Percentiles rank a stretch among this genome's conserved stretches.
Evolutionary conservation across 1,140 invertebrate genomes (phyloP).

Genomic region (Drosophila oshimai): DNA sequence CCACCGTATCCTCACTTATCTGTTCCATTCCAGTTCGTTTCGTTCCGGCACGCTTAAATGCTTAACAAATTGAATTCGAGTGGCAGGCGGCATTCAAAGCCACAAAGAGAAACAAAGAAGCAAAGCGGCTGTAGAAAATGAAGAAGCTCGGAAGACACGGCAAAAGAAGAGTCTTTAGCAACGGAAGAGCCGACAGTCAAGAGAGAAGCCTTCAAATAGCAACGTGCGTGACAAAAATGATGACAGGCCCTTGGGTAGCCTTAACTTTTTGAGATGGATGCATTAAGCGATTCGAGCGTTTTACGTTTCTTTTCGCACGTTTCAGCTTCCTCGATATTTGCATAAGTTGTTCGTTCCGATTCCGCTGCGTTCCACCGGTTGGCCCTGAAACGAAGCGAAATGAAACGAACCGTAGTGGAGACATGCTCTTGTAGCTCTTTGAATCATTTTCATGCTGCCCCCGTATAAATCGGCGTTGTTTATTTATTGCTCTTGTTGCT

Average conservation of each 20-base stretch:
- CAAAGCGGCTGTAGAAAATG: slow-evolving; percentile 27
- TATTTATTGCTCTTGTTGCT: slow-evolving; percentile 61
- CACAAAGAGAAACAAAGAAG: slow-evolving; percentile 33
- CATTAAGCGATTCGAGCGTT: slow-evolving; percentile 9
- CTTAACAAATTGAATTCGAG: slow-evolving; percentile 62
- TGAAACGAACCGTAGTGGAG: slow-evolving; percentile 14
- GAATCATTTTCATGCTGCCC: slow-evolving; percentile 77
- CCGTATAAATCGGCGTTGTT: slow-evolving; percentile 52
- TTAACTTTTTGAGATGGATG: slow-evolving; percentile 4
- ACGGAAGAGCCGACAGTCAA: slow-evolving; percentile 22
- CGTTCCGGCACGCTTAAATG: slow-evolving; percentile 48
- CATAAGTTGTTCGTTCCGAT: slow-evolving; percentile 27
- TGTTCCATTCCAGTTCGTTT: slow-evolving; percentile 50
- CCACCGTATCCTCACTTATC: background rate
- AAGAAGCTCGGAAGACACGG: slow-evolving; percentile 25
- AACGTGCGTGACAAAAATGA: slow-evolving; percentile 77
- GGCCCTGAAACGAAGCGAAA: slow-evolving; percentile 56
- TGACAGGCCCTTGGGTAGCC: slow-evolving; percentile 48
- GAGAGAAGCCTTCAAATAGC: slow-evolving; percentile 58
- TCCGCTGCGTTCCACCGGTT: slow-evolving; percentile 32
- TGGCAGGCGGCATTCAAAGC: slow-evolving; percentile 15
- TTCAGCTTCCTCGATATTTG: slow-evolving; percentile 33
- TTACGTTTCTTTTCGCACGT: slow-evolving; percentile 13
- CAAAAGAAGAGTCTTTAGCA: slow-evolving; percentile 19
- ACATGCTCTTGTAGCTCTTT: slow-evolving; percentile 79